phyloP scores from a whole-genome alignment of 2,797 vertebrate species.

The Brachymystax lenok region DNA sequence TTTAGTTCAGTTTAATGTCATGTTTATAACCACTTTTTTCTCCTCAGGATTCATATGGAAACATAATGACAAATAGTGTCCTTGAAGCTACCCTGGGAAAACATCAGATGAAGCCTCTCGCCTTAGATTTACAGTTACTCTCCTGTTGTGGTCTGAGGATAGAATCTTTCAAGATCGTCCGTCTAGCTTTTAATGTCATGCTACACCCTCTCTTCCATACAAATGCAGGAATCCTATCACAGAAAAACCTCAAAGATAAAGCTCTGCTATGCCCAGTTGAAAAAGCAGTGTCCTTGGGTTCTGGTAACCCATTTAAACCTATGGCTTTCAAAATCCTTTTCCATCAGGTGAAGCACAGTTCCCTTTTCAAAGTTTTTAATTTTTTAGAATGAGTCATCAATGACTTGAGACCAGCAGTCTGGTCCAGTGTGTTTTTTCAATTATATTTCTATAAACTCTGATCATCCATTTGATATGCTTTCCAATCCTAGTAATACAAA shows the following conservation, averaged over 20 bases:
- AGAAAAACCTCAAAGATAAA: not conserved
- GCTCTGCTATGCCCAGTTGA: not conserved
- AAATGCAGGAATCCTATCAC: not conserved
- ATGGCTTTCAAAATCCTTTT: not conserved
- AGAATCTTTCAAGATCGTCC: not conserved
- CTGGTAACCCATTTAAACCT: not conserved
- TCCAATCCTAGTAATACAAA: too few species aligned
- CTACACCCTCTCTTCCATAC: not conserved
- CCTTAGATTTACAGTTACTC: not conserved
- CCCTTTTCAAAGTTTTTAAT: too few species aligned
- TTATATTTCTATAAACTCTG: too few species aligned
- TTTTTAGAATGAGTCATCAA: too few species aligned
- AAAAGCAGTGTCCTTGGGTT: not conserved
- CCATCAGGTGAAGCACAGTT: too few species aligned
- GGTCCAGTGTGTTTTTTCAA: too few species aligned
- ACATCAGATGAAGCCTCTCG: not conserved
- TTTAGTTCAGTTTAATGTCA: not conserved
- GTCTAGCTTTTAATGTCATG: not conserved
- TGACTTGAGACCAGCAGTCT: too few species aligned
- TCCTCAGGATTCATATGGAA: not conserved
- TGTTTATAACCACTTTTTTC: not conserved
- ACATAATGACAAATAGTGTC: not conserved
- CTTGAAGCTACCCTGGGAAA: not conserved
- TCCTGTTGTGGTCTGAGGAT: conserved; percentile 1
- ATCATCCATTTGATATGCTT: too few species aligned